Evolutionary conservation across 2,113 vertebrate genomes (phyloP), one percentile per base, ranked within the genome.

Genomic region (Crocuta crocuta): DNA sequence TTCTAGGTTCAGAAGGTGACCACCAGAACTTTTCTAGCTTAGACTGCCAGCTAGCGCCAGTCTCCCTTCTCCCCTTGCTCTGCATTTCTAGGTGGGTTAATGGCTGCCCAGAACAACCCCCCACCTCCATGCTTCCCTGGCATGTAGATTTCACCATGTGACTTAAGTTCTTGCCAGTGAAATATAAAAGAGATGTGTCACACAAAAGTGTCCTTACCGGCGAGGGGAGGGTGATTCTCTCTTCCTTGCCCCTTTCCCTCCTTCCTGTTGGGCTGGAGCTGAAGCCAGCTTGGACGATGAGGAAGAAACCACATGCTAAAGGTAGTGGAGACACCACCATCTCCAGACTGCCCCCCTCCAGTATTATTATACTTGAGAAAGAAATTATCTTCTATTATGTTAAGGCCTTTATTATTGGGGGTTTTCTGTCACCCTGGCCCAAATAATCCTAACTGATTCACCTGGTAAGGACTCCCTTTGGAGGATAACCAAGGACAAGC

Each of bases 11-110:
- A 6, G 3, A 4, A 97, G 95, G 92, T 96, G 8, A 80, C 33
- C 12, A 53, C 96, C 87, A 0, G 17, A 31, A 50, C 95, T 97
- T 50, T 11, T 55, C 28, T 23, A 66, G 13, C 98, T 92, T 33
- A 53, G 43, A 53, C 74, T 31, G 65, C 87, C 63, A 16, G 50
- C 79, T 28, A 2, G 12, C 28, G 87, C 61, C 94, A 78, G 26
- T 35, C 21, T 23, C 94, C 61, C 63, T 45, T 8, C 94, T 71
- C 0, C 4, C 66, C 76, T 94, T 95, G 94, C 86, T 92, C 2
- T 1, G 87, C 26, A 66, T 91, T 53, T 79, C 31, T 43, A 43
- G 89, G 82, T 85, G 89, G 83, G 19, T 19, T 95, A 33, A 11
- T 1, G 1, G 24, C 39, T 73, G 58, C 53, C 95, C 73, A 65